Conservation (phyloP, 2,113 vertebrate species). For the Proterorhinus semilunaris region DNA sequence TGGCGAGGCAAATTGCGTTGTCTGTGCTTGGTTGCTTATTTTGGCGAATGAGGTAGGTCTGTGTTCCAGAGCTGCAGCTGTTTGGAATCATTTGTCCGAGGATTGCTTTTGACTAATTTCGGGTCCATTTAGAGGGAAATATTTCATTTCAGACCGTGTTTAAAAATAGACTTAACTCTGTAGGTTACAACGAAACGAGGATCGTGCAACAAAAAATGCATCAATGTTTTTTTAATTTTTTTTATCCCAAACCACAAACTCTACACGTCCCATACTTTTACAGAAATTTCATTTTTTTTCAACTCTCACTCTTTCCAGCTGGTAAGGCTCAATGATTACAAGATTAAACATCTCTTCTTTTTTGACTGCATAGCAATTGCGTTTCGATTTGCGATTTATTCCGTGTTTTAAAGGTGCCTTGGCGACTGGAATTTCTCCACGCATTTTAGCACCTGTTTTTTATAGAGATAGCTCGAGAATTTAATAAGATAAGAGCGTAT, state of each 20-base stretch:
- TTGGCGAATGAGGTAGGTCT: background rate
- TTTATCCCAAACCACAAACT: conserved; percentile 36
- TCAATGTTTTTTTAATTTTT: conserved; percentile 7
- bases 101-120: conserved; percentile 1
- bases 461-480: too few species aligned
- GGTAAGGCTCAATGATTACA: too few species aligned
- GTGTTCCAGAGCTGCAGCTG: conserved; percentile 6
- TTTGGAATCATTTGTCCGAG: conserved; percentile 7
- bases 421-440: too few species aligned
- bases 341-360: too few species aligned
- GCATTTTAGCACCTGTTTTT: too few species aligned
- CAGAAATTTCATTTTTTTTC: conserved; percentile 32
- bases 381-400: too few species aligned
- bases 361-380: too few species aligned
- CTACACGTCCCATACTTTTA: conserved; percentile 10
- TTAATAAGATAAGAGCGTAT: too few species aligned
- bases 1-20: background rate
- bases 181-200: background rate
- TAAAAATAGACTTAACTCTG: background rate
- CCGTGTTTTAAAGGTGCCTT: too few species aligned
- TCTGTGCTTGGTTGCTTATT: conserved; percentile 1
- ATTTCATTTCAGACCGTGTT: conserved; percentile 1
- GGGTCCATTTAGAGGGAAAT: conserved; percentile 12
- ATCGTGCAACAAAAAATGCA: conserved; percentile 36
- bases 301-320: conserved; percentile 50